phyloP scores from a whole-genome alignment of 1,140 invertebrate genomes.

The Brachionus angularis region DNA sequence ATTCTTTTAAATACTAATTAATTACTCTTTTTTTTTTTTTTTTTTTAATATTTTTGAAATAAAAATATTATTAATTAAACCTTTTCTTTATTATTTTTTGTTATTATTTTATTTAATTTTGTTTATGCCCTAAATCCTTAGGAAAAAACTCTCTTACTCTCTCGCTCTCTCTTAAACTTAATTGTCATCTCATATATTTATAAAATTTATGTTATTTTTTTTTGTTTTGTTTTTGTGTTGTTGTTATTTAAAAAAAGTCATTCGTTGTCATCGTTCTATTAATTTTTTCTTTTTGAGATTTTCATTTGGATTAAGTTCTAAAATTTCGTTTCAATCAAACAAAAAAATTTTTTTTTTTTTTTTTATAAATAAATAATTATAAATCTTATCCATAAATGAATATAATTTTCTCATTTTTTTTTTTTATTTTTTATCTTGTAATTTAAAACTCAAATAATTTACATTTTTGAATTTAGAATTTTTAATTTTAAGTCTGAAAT shows the following conservation, averaged over 20 bases:
- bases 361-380: too few relatives aligned
- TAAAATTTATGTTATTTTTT: conserved; percentile 1
- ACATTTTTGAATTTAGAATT: too few relatives aligned
- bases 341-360: too few relatives aligned
- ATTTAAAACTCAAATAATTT: too few relatives aligned
- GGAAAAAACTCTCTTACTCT: too few relatives aligned
- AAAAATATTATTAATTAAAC: conserved; percentile 32
- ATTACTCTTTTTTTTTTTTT: neutral
- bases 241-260: neutral
- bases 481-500: too few relatives aligned
- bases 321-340: neutral
- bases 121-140: conserved; percentile 12
- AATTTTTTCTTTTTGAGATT: too few relatives aligned
- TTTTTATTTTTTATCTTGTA: too few relatives aligned
- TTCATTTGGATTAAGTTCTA: conserved; percentile 4
- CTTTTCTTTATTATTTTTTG: too few relatives aligned
- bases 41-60: conserved; percentile 8
- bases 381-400: too few relatives aligned
- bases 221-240: neutral
- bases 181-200: conserved; percentile 36
- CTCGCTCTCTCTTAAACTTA: neutral
- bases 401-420: too few relatives aligned
- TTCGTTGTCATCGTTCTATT: neutral
- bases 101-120: conserved; percentile 10
- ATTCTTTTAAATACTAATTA: conserved; percentile 39